Evolutionary conservation across 2,113 vertebrate species (phyloP).

Genomic region (Choloepus hoffmanni): DNA sequence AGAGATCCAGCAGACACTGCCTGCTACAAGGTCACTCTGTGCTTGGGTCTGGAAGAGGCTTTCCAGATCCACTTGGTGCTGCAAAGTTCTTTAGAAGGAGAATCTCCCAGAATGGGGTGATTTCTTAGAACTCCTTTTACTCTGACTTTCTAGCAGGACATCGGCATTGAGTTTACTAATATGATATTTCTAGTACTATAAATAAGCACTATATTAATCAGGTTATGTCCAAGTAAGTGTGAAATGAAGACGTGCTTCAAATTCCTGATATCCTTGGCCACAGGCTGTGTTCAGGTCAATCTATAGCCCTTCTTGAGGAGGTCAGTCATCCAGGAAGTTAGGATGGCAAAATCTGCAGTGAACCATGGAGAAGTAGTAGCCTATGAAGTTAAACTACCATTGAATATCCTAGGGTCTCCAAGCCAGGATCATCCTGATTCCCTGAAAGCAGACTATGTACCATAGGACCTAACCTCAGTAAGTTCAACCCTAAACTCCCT

Average conservation of each 20-base stretch:
- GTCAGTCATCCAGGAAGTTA: neutral
- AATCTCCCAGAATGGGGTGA: neutral
- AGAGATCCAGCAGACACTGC: neutral
- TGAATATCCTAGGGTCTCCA: neutral
- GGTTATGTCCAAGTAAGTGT: neutral
- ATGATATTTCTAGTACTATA: neutral
- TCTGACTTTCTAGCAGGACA: neutral
- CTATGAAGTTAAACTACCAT: neutral
- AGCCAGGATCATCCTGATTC: neutral
- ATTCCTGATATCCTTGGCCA: neutral
- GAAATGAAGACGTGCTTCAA: conserved; percentile 21
- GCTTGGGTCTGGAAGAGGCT: neutral
- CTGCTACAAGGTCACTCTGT: neutral
- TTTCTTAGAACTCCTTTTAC: neutral
- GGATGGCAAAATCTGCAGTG: neutral
- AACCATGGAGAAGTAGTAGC: neutral
- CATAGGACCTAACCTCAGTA: neutral
- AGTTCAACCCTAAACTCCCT: neutral
- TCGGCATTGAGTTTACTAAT: neutral
- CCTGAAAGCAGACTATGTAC: neutral
- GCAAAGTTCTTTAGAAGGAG: neutral
- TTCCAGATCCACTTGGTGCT: neutral
- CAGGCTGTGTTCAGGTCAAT: neutral
- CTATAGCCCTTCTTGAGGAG: neutral
- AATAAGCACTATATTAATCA: neutral